Evolutionary conservation across 2,797 vertebrate species (phyloP).

Genomic region (Lagodon rhomboides): DNA sequence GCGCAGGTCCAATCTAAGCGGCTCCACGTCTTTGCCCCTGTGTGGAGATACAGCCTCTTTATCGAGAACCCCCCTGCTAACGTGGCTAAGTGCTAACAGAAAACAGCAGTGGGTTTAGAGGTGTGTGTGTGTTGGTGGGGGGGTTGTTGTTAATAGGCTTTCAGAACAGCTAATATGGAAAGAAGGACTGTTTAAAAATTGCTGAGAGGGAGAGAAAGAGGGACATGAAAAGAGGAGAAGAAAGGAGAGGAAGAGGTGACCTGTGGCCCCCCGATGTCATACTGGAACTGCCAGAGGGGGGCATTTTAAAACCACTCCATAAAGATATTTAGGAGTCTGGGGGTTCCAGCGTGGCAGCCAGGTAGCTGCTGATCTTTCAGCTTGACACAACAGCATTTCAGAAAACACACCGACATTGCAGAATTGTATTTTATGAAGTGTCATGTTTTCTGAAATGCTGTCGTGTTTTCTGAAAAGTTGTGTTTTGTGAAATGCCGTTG

Average conservation of each 20-base stretch:
- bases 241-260: conserved; percentile 78
- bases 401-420: too few relatives aligned
- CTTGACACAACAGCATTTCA: neutral
- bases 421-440: too few relatives aligned
- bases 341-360: conserved; percentile 71
- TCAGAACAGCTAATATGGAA: conserved; percentile 75
- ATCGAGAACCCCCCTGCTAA: conserved; percentile 66
- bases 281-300: conserved; percentile 73
- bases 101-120: conserved; percentile 71
- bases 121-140: conserved; percentile 36
- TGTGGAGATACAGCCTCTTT: conserved; percentile 38
- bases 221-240: conserved; percentile 76
- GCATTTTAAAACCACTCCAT: conserved; percentile 68
- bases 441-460: too few relatives aligned
- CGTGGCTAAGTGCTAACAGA: conserved; percentile 77
- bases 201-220: conserved; percentile 73
- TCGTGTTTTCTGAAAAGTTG: too few relatives aligned
- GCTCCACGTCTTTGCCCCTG: conserved; percentile 35
- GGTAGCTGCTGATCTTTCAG: conserved; percentile 60
- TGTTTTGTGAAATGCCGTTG: too few relatives aligned
- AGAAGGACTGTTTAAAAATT: conserved; percentile 72
- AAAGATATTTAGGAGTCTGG: conserved; percentile 68
- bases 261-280: conserved; percentile 72
- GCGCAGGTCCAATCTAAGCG: conserved; percentile 50
- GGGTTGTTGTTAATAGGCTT: conserved; percentile 67